Conservation (phyloP, 2,113 vertebrate species). For the Empidonax traillii region DNA sequence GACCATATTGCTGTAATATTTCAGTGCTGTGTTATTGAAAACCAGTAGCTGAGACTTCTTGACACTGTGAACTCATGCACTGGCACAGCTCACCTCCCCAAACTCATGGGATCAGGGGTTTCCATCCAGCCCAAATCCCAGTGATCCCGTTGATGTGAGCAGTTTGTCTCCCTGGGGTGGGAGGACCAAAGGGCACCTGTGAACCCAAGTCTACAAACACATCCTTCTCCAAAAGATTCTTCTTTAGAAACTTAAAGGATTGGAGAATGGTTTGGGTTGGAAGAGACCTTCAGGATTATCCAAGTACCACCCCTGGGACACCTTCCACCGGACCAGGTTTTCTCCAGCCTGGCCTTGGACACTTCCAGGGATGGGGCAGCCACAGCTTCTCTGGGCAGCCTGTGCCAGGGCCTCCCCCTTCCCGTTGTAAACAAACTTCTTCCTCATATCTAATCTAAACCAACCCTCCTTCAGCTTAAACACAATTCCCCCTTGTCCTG, state of each 20-base stretch:
- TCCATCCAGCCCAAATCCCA: not conserved
- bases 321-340: not conserved
- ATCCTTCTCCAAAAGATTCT: not conserved
- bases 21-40: not conserved
- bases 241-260: not conserved
- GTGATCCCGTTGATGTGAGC: fast-evolving
- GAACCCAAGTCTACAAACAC: not conserved
- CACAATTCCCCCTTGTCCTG: not conserved
- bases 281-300: not conserved
- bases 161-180: not conserved
- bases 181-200: no score
- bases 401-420: not conserved
- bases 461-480: not conserved
- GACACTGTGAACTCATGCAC: fast-evolving
- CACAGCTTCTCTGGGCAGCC: not conserved
- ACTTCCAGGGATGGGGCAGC: not conserved
- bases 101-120: fast-evolving
- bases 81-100: not conserved
- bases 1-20: not conserved
- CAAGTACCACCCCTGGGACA: not conserved
- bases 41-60: not conserved
- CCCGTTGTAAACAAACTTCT: not conserved
- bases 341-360: not conserved
- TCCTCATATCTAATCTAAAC: not conserved
- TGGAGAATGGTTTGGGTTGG: not conserved